Evolutionary conservation across 2,797 vertebrate genomes (phyloP).

Genomic region (Lutjanus argentimaculatus): DNA sequence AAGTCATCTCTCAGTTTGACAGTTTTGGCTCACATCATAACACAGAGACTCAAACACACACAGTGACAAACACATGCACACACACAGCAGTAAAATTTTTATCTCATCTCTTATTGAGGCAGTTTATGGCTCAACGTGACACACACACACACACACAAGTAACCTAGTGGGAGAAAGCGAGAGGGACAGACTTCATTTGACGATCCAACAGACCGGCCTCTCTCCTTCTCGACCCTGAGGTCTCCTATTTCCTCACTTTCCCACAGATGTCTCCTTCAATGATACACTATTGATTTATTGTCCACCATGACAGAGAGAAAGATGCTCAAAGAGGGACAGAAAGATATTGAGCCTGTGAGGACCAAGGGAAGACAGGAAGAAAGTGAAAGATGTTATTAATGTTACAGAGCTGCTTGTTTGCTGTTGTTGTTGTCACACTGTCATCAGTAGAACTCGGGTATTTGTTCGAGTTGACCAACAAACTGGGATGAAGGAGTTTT

Average conservation of each 20-base stretch:
- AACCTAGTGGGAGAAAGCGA: constrained; percentile 20
- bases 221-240: constrained; percentile 53
- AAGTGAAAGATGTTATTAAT: constrained; percentile 67
- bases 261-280: constrained; percentile 77
- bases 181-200: constrained; percentile 64
- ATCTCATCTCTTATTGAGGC: constrained; percentile 41
- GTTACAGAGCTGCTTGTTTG: constrained; percentile 34
- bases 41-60: not conserved
- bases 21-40: constrained; percentile 22
- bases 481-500: not conserved
- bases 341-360: constrained; percentile 42
- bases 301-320: constrained; percentile 66
- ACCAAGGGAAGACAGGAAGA: constrained; percentile 19
- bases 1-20: constrained; percentile 48
- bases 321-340: constrained; percentile 50
- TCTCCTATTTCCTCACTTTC: constrained; percentile 71
- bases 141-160: constrained; percentile 27
- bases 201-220: constrained; percentile 34
- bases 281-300: constrained; percentile 78
- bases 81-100: constrained; percentile 22
- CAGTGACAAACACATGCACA: constrained; percentile 2
- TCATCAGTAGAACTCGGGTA: constrained; percentile 9
- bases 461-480: constrained; percentile 11
- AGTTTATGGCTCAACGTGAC: constrained; percentile 18
- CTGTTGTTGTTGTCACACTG: constrained; percentile 31